Base-by-base conservation (phyloP, 2,797 vertebrate genomes). In the Sandelia bainsii region DNA sequence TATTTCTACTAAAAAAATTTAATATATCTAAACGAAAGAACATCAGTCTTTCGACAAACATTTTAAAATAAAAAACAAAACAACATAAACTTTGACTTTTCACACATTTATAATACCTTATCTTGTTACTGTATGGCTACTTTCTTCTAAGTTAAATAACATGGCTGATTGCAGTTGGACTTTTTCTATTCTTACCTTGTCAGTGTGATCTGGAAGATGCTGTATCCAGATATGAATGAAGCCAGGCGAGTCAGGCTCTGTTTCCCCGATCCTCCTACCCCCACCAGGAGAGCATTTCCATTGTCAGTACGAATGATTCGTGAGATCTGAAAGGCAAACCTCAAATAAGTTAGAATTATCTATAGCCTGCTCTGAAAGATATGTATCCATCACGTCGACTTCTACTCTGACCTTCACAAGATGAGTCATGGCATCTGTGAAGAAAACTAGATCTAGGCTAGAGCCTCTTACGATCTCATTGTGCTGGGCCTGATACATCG, bases 211-310 rank as follows among this genome's bases (percentile, higher is more conserved):
- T 97, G 96, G 85, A 96, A 96, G 0, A 89, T 93, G 23, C 86
- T 84, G 63, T 96, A 97, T 62, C 95, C 96, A 45, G 96, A 96
- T 66, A 97, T 96, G 85, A 94, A 97, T 0, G 96, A 96, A 14
- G 95, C 93, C 79, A 97, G 66, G 40, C 92, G 94, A 0, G 96
- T 96, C 77, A 97, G 85, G 53, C 96, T 96, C 84, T 96, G 95
- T 79, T 96, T 97, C 74, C 96, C 96, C 5, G 96, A 97, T 42
- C 96, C 96, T 8, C 96, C 96, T 49, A 96, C 96, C 58, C 96
- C 96, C 3, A 97, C 95, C 34, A 97, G 90, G 25, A 97, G 89
- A 27, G 95, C 96, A 37, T 96, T 96, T 80, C 96, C 96, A 48
- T 76, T 75, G 66, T 95, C 93, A n/a, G 94, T 95, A 32, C 94